Evolutionary conservation across 2,888 invertebrate genomes (phyloP), one percentile per base, ranked within the genome.

Genomic region (Drosophila anomalata): DNA sequence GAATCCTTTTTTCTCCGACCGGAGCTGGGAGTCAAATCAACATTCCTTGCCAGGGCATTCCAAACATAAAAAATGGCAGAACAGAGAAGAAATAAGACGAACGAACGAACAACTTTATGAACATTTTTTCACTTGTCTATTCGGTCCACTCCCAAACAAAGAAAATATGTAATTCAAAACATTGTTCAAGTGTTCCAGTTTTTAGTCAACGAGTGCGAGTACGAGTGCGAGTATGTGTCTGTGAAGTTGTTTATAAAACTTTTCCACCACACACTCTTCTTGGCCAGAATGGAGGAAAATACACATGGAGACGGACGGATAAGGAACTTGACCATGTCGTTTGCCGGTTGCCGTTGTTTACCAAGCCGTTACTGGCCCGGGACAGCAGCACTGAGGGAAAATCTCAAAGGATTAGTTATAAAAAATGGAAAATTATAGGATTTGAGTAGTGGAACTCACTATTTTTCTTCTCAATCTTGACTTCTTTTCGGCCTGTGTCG

Each of bases 171-270:
- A 83, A 79, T 73, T 75, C 73, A 66, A 72, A 87, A 85, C 86
- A 82, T 85, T 87, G 74, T 87, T 82, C 76, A 76, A 85, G 79
- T 85, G 83, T 80, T 87, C 78, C 71, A 87, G 73, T 85, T 88
- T 69, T 62, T 51, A 60, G 53, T 73, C 41, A 20, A 42, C 41
- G 41, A 42, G 14, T 14, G 14, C 14, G 14, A 14, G 14, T 14
- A 14, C 14, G 14, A 14, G 48, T 53, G 22, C 14, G 39, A 36
- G 53, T 50, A 36, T 50, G 73, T 58, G 47, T 65, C 66, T 77
- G 83, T 77, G 67, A 82, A 82, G 86, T 79, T 86, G 83, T 83
- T 88, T 82, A 75, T 74, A 63, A 74, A 87, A 79, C 86, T 82
- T 87, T 73, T 79, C 60, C 73, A 76, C 73, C 74, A 60, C 78